phyloP scores from a whole-genome alignment of 2,888 invertebrate genomes.

The Amphimallon solstitiale region DNA sequence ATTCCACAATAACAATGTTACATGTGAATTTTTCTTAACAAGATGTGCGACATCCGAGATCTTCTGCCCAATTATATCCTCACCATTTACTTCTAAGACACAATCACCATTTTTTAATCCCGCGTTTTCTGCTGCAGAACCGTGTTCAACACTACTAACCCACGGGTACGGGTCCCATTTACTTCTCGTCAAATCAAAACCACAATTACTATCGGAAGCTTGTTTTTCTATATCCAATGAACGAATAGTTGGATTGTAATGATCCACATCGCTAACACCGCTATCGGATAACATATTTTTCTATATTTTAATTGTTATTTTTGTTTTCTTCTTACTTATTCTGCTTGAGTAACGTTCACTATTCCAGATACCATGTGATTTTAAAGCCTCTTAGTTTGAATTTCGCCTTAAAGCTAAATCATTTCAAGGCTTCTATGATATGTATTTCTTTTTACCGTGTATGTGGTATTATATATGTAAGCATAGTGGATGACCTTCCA shows the following conservation, averaged over 20 bases:
- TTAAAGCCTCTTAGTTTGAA: slow-evolving; percentile 45
- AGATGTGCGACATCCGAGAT: slow-evolving; percentile 67
- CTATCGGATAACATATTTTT: slow-evolving; percentile 54
- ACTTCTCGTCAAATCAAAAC: slow-evolving; percentile 78
- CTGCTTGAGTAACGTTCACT: background rate
- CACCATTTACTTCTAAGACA: slow-evolving; percentile 70
- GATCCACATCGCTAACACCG: slow-evolving; percentile 50
- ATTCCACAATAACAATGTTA: slow-evolving; percentile 66
- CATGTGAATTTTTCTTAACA: slow-evolving; percentile 61
- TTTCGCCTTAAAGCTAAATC: slow-evolving; percentile 54
- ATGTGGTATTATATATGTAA: background rate
- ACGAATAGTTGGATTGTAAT: slow-evolving; percentile 53
- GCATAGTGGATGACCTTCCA: slow-evolving; percentile 51
- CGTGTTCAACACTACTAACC: slow-evolving; percentile 74
- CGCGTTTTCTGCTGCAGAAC: slow-evolving; percentile 71
- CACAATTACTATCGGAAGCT: slow-evolving; percentile 69
- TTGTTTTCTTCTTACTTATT: background rate
- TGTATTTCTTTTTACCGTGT: slow-evolving; percentile 1
- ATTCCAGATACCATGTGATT: background rate
- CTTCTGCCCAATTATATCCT: slow-evolving; percentile 66
- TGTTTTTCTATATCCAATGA: slow-evolving; percentile 70
- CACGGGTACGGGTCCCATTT: slow-evolving; percentile 87
- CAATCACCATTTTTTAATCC: slow-evolving; percentile 79
- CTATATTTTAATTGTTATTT: background rate
- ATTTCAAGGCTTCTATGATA: slow-evolving; percentile 52